A percentile compares a stretch with the other conserved stretches of the same genome.
phyloP scores from a whole-genome alignment of 2,113 vertebrate species.

The Rhombomys opimus region DNA sequence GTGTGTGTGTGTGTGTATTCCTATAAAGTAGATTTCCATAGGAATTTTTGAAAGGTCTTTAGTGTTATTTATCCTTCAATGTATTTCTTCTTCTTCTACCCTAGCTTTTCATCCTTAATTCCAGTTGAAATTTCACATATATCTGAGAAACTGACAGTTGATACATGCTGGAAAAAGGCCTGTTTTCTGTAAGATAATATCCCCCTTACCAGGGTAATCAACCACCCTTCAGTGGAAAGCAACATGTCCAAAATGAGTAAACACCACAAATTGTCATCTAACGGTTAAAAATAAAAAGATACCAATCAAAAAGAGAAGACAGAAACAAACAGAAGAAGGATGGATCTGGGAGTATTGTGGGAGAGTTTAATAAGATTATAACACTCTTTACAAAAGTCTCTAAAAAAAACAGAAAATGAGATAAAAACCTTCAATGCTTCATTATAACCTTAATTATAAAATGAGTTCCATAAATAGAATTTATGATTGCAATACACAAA shows the following conservation, averaged over 20 bases:
- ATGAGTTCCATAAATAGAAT: not conserved
- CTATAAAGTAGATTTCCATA: not conserved
- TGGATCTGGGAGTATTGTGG: not conserved
- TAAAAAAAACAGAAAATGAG: not conserved
- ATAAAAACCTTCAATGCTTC: not conserved
- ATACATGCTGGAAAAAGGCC: not conserved
- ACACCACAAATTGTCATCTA: not conserved
- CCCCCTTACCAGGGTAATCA: not conserved
- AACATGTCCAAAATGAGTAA: not conserved
- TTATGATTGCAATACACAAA: not conserved
- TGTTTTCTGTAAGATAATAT: not conserved
- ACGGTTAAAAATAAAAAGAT: not conserved
- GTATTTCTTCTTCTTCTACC: not conserved
- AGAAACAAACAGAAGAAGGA: not conserved
- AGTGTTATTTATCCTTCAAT: not conserved
- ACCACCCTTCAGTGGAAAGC: not conserved
- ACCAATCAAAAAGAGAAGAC: not conserved
- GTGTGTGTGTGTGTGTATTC: not conserved
- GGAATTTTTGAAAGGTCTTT: not conserved
- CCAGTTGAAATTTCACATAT: not conserved
- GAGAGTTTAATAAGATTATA: not conserved
- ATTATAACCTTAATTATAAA: not conserved
- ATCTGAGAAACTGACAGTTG: not conserved
- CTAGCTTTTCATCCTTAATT: not conserved
- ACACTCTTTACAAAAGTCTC: not conserved